A percentile compares a stretch with the other conserved stretches of the same genome.
Conservation (phyloP, 2,113 vertebrate species). For the Capricornis sumatraensis region DNA sequence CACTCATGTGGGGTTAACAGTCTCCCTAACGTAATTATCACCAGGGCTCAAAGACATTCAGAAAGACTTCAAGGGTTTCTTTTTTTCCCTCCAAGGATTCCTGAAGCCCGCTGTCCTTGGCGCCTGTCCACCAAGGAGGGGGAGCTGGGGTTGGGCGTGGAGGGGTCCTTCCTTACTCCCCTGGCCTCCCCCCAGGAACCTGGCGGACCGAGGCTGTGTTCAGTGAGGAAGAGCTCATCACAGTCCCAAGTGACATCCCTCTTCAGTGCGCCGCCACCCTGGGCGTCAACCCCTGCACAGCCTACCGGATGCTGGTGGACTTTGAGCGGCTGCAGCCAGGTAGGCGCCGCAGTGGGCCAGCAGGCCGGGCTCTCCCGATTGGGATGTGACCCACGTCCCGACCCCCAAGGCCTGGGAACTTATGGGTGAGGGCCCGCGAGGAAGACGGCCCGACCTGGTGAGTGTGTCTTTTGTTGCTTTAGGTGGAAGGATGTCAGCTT, state of each 20-base stretch:
- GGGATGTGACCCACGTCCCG: background rate
- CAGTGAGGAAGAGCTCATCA: slow-evolving; percentile 79
- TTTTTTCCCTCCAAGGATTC: background rate
- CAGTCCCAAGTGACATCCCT: slow-evolving; percentile 87
- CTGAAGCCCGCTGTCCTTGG: background rate
- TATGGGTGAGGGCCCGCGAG: fast-evolving
- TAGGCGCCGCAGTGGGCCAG: slow-evolving; percentile 37
- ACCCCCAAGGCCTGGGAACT: background rate
- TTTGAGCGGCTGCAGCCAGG: slow-evolving; percentile 90
- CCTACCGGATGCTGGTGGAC: slow-evolving; percentile 91
- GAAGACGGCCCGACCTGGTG: background rate
- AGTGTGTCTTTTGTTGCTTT: background rate
- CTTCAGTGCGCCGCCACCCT: slow-evolving; percentile 91
- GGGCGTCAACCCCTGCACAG: slow-evolving; percentile 94
- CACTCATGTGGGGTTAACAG: background rate
- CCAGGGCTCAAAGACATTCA: background rate
- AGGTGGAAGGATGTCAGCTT: background rate
- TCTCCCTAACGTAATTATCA: background rate
- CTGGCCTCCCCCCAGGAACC: slow-evolving; percentile 82
- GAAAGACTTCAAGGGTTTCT: background rate
- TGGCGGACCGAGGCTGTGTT: slow-evolving; percentile 89
- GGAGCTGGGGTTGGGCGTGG: background rate
- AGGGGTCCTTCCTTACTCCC: background rate
- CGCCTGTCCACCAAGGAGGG: background rate
- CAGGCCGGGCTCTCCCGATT: background rate